Base-by-base conservation (phyloP, 2,888 invertebrate species). In the Acleris laterana region DNA sequence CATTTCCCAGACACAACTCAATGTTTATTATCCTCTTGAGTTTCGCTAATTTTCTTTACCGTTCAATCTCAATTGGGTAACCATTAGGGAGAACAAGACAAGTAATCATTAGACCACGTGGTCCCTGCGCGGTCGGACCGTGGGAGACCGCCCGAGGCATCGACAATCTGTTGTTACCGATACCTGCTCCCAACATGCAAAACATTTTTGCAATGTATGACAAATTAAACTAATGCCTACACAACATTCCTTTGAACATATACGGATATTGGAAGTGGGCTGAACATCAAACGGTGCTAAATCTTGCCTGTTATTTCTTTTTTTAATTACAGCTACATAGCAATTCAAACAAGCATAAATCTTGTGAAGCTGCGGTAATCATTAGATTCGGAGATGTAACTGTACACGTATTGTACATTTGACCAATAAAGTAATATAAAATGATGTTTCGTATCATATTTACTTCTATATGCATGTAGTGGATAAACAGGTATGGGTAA, bases 101-200 rank as follows among this genome's bases (percentile, higher is more conserved):
- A 28, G 32, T 13, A 4, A 49, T 49, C 49, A 49, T 42, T 51
- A 48, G 49, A 48, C n/a, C 83, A 82, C 80, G 81, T 82, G 81
- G 75, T 71, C 42, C 73, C 25, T 74, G 74, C 77, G 80, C 78
- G 80, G 77, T 71, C 68, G 51, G 71, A 78, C 78, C 87, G 87
- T 87, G 88, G 84, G 88, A 88, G 82, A 84, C n/a, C 72, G 88
- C 88, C 87, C 56, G 70, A 60, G 82, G 85, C 79, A 55, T 58
- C 51, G 19, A 38, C 38, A 50, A 68, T 71, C 58, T 63, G 68
- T 68, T 68, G 65, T 59, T 67, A 63, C 65, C 46, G 56, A 65
- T 70, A 68, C 62, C 48, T 55, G 19, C 65, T 38, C 51, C 70
- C 78, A 79, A 79, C 78, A 86, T 83, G 83, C 82, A 80, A 85